phyloP scores from a whole-genome alignment of 2,113 vertebrate genomes.

The Crotalus tigris region DNA sequence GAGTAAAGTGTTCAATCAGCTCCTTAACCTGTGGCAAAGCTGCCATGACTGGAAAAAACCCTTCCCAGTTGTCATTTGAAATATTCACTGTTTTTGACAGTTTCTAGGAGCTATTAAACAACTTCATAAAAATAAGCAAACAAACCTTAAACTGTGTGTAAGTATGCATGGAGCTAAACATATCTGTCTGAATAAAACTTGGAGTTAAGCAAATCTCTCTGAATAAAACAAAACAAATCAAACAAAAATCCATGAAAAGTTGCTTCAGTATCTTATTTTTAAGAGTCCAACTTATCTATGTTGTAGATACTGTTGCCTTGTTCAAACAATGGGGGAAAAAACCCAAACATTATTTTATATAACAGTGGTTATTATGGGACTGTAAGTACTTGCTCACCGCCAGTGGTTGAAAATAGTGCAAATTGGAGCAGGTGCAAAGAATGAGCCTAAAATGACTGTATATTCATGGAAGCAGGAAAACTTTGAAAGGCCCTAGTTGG shows the following conservation, averaged over 20 bases:
- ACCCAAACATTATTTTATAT: neutral
- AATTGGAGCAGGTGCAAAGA: conserved; percentile 47
- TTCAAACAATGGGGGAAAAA: neutral
- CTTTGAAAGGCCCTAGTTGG: conserved; percentile 4
- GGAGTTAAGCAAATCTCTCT: neutral
- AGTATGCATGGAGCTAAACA: neutral
- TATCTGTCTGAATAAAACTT: neutral
- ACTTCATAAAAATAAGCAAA: neutral
- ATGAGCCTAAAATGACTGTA: conserved; percentile 27
- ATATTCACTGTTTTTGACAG: neutral
- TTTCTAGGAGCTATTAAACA: conserved; percentile 17
- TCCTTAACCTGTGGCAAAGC: conserved; percentile 2
- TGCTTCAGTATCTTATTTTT: neutral
- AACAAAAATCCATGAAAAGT: conserved; percentile 1
- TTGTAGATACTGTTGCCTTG: neutral
- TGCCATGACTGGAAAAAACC: neutral
- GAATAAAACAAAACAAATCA: neutral
- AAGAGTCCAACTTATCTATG: neutral
- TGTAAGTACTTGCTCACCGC: conserved; percentile 48
- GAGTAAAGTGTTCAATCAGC: neutral
- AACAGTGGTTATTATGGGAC: neutral
- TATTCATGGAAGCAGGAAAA: neutral
- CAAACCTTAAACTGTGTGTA: neutral
- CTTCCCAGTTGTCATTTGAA: neutral
- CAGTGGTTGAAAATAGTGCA: conserved; percentile 59